Evolutionary conservation across 2,113 vertebrate genomes (phyloP).

Genomic region (Cyrtonyx montezumae): DNA sequence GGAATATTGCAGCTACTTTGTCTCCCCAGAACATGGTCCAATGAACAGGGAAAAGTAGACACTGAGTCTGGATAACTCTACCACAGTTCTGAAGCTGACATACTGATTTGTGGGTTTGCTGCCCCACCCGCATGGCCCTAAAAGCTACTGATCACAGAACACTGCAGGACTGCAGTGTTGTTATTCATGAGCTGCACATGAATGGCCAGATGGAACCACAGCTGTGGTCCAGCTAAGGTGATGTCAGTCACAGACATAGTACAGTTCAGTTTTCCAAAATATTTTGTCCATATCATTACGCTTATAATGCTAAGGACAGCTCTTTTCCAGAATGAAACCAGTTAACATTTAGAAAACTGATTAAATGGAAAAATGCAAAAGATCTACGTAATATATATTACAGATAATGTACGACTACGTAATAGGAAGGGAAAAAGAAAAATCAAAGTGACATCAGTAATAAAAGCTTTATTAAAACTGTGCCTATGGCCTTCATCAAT

Average conservation of each 20-base stretch:
- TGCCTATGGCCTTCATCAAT: background rate
- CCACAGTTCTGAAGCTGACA: accelerated
- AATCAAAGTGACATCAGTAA: background rate
- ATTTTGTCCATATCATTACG: background rate
- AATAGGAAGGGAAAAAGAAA: background rate
- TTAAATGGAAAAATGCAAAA: constrained; percentile 12
- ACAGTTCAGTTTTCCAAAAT: background rate
- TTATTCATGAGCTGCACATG: background rate
- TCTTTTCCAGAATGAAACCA: background rate
- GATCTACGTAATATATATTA: background rate
- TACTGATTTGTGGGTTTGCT: background rate
- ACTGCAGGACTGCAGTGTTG: background rate
- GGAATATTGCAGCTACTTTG: background rate
- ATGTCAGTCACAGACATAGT: background rate
- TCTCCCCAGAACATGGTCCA: background rate
- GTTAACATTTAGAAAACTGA: background rate
- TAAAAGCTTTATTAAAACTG: background rate
- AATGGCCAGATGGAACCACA: constrained; percentile 33
- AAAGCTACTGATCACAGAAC: background rate
- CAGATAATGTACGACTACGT: background rate
- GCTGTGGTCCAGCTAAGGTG: constrained; percentile 6
- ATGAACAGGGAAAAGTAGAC: background rate
- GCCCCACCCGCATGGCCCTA: background rate
- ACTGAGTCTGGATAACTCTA: background rate
- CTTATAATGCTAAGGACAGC: background rate